Conservation (phyloP, 2,888 invertebrate species). For the Ophion costatus region DNA sequence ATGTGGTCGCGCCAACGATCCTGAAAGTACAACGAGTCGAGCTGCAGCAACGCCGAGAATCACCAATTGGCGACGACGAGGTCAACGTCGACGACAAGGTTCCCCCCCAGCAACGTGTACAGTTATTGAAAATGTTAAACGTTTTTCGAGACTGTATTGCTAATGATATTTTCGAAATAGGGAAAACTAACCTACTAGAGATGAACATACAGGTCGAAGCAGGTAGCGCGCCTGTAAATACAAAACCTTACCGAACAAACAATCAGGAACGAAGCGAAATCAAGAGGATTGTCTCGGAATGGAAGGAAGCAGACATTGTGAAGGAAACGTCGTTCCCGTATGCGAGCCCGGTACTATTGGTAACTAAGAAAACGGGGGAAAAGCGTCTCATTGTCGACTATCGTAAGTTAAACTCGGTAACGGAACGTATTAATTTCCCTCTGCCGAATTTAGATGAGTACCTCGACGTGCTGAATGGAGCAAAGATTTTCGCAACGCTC, state of each 20-base stretch:
- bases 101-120: slow-evolving; percentile 24
- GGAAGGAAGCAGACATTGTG: slow-evolving; percentile 59
- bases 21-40: background rate
- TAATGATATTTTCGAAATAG: no score
- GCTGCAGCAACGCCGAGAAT: slow-evolving; percentile 17
- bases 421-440: slow-evolving; percentile 57
- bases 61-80: slow-evolving; percentile 40
- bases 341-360: slow-evolving; percentile 52
- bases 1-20: slow-evolving; percentile 6
- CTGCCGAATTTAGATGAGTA: slow-evolving; percentile 52
- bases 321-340: slow-evolving; percentile 40
- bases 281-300: slow-evolving; percentile 58
- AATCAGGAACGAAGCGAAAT: slow-evolving; percentile 55
- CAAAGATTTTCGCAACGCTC: slow-evolving; percentile 71
- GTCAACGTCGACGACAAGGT: slow-evolving; percentile 17
- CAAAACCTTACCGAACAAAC: slow-evolving; percentile 58
- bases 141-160: background rate
- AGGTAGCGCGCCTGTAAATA: slow-evolving; percentile 37
- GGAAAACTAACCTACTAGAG: background rate
- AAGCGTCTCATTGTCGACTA: slow-evolving; percentile 36
- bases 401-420: slow-evolving; percentile 35
- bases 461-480: slow-evolving; percentile 63
- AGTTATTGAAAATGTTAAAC: slow-evolving; percentile 22
- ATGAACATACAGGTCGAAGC: slow-evolving; percentile 42
- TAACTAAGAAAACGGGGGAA: slow-evolving; percentile 48